Conservation (phyloP, 53 echinoderm and acorn worm genomes). For the Zoroaster sp. region DNA sequence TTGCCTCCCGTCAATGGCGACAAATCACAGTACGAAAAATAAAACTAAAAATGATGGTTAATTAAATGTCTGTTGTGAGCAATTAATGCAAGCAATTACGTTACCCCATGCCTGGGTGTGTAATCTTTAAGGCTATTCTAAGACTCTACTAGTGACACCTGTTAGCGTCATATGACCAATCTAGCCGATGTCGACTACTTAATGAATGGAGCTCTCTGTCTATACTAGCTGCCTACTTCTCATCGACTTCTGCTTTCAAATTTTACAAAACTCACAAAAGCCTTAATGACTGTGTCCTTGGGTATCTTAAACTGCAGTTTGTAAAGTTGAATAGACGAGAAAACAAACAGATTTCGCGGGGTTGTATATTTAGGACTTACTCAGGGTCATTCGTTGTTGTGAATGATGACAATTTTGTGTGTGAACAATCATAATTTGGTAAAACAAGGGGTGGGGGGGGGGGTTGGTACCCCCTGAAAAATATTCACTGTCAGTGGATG, state of each 20-base stretch:
- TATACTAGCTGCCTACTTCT: neutral
- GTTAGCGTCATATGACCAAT: neutral
- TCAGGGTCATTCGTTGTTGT: neutral
- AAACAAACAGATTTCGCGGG: neutral
- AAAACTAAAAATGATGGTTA: too few species aligned
- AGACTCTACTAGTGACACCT: neutral
- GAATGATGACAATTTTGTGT: too few species aligned
- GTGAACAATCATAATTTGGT: too few species aligned
- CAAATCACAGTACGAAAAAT: too few species aligned
- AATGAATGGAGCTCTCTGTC: neutral
- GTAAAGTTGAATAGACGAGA: neutral
- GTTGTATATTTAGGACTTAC: neutral
- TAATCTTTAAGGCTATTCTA: too few species aligned
- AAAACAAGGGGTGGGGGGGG: too few species aligned
- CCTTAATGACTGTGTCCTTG: neutral
- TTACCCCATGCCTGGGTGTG: too few species aligned
- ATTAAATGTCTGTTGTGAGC: too few species aligned
- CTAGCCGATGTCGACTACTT: neutral
- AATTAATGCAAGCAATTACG: too few species aligned
- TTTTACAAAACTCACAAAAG: neutral
- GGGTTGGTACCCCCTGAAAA: too few species aligned
- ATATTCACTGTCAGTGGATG: too few species aligned
- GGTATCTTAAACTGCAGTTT: neutral
- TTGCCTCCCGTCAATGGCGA: too few species aligned
- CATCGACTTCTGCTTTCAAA: neutral